Evolutionary conservation across 1,140 invertebrate species (phyloP), one percentile per base, ranked within the genome.

Genomic region (Propsilocerus akamusi): DNA sequence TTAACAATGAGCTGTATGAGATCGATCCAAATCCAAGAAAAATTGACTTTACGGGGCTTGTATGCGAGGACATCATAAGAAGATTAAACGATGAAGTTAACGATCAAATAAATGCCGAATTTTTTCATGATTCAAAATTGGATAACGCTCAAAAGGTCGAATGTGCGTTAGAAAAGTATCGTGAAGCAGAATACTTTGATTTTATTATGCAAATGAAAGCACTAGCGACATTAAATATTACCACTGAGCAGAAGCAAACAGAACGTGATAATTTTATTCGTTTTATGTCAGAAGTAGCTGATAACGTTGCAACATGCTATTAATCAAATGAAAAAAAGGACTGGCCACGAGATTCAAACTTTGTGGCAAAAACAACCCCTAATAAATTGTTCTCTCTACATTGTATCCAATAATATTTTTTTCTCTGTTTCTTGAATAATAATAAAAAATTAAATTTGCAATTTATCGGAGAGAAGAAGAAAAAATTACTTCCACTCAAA

Each of bases 221-320:
- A 17, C 22, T 41, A 17, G 10, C 34, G 14, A 41, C 34, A 17
- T 20, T 41, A 5, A 41, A 41, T 41, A 41, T 41, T 17, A 41
- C 34, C 5, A 8, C 14, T 5, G 34, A 41, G 22, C 34, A 41
- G 22, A 41, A 41, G 17, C 17, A 8, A 2, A 4, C 8, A 2
- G 34, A 41, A 41, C 34, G 34, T 41, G 34, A 41, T 14, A 41
- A 41, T 41, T 41, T 41, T 41, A 41, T 41, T 41, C n/a, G 22
- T 20, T 20, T 41, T 7, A 20, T 41, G 17, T 41, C 34, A 20
- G 22, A 41, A 2, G 22, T 41, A 20, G 22, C 34, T 20, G 17
- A 14, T 7, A 41, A 41, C 4, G 22, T 41, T 41, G 34, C 34
- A 20, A 41, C 34, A 20, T 41, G 34, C 34, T 41, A 41, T 7